These are phyloP conservation scores for Lanistes nyassanus DNA, from an alignment of 1,140 invertebrate genomes.

Conservation along the genomic window DNA sequence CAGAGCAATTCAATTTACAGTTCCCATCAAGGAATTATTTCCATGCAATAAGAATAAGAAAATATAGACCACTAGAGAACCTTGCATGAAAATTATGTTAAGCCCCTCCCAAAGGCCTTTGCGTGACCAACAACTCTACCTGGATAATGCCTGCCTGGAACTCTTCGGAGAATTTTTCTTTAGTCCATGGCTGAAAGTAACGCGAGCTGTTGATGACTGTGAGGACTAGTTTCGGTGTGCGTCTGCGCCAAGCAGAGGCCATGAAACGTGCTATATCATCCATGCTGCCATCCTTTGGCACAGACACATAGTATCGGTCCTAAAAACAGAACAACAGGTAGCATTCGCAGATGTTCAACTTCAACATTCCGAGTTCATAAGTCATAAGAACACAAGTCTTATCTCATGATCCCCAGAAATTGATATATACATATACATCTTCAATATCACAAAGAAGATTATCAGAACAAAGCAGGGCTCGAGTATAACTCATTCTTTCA, in stretches of 20 bases:
- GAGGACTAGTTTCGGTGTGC: constrained; percentile 55
- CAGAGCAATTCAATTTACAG: neutral
- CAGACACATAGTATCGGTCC: constrained; percentile 47
- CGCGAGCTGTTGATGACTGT: constrained; percentile 50
- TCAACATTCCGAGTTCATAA: too few relatives aligned
- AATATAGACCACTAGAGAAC: neutral
- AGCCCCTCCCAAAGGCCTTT: neutral
- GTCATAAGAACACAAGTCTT: too few relatives aligned
- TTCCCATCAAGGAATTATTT: neutral
- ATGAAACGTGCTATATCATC: constrained; percentile 51
- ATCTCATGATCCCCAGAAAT: too few relatives aligned
- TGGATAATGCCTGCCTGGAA: constrained; percentile 58
- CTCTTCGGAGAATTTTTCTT: constrained; percentile 44
- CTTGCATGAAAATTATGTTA: neutral
- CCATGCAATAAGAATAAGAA: neutral
- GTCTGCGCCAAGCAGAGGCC: constrained; percentile 46
- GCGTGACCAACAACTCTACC: constrained; percentile 31
- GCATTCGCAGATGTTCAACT: too few relatives aligned
- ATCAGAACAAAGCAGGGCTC: too few relatives aligned
- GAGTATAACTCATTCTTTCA: too few relatives aligned
- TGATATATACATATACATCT: too few relatives aligned
- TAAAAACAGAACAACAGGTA: neutral
- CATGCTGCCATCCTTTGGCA: constrained; percentile 42
- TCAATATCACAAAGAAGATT: too few relatives aligned
- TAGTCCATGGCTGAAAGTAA: constrained; percentile 54